phyloP scores from a whole-genome alignment of 2,113 vertebrate species.

The Illadopsis cleaveri region DNA sequence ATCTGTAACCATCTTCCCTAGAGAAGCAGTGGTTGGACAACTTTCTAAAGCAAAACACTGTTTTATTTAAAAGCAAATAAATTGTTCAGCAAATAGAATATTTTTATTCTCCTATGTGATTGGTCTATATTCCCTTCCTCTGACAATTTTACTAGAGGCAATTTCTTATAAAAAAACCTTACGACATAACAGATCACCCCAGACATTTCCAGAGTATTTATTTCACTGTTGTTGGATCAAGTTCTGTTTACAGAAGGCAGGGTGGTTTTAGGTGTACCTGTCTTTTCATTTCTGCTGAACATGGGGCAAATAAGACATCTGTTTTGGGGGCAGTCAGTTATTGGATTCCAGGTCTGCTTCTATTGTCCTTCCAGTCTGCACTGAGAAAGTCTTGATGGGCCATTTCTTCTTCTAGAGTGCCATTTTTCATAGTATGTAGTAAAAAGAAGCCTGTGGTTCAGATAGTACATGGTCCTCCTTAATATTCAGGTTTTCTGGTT shows the following conservation, averaged over 20 bases:
- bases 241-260: not conserved
- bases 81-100: not conserved
- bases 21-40: not conserved
- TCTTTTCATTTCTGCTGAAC: not conserved
- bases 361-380: not conserved
- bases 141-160: not conserved
- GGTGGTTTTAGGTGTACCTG: not conserved
- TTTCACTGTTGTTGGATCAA: not conserved
- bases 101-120: not conserved
- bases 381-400: not conserved
- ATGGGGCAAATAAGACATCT: not conserved
- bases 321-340: fast-evolving
- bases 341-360: not conserved
- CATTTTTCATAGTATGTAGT: not conserved
- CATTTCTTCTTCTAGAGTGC: not conserved
- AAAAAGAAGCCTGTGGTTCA: not conserved
- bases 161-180: not conserved
- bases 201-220: not conserved
- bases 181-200: not conserved
- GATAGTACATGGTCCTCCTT: not conserved
- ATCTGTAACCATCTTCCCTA: not conserved
- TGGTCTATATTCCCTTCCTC: not conserved
- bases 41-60: not conserved
- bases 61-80: not conserved
- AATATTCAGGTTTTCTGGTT: not conserved